Evolutionary conservation across 1,140 invertebrate genomes (phyloP), one percentile per base, ranked within the genome.

Genomic region (Nylanderia fulva): DNA sequence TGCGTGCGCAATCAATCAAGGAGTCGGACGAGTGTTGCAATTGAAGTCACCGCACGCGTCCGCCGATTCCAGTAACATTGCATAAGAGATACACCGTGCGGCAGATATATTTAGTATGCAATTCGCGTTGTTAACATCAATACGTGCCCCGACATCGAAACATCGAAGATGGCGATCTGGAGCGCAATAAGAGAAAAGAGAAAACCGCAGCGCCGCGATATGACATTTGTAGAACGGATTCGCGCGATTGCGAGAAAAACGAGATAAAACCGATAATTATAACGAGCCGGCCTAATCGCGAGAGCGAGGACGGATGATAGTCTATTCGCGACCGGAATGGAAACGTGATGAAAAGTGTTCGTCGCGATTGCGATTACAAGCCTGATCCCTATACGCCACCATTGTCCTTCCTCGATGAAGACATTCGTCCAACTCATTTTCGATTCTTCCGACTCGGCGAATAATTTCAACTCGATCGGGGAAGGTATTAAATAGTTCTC

Each of bases 161-260:
- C 8, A 27, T 39, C 18, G n/a, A 82, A 42, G 82, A 88, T 42
- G 87, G 86, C n/a, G 58, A 85, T 88, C 68, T 85, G 58, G 80
- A 79, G 85, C 72, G 24, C 48, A 72, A n/a, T n/a, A n/a, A n/a
- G n/a, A n/a, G n/a, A n/a, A n/a, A n/a, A 66, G 29, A 56, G 42
- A 27, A 54, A 87, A 84, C 29, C 24, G 54, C 66, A 66, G 18
- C 66, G 66, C n/a, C n/a, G 61, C n/a, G 4, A 27, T 6, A 39
- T 15, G 61, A 45, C 85, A 86, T 86, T 86, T 88, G 45, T 68
- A 77, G 61, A 79, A 48, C 21, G 13, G 72, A 87, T 61, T 87
- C 66, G 48, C 52, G 27, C 58, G 29, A 75, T 69, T 58, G 27
- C 29, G 36, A 58, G 8, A 9, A 45, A 45, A 42, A 42, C 42